Evolutionary conservation across 1,140 invertebrate genomes (phyloP), one percentile per base, ranked within the genome.

Genomic region (Ectropis grisescens): DNA sequence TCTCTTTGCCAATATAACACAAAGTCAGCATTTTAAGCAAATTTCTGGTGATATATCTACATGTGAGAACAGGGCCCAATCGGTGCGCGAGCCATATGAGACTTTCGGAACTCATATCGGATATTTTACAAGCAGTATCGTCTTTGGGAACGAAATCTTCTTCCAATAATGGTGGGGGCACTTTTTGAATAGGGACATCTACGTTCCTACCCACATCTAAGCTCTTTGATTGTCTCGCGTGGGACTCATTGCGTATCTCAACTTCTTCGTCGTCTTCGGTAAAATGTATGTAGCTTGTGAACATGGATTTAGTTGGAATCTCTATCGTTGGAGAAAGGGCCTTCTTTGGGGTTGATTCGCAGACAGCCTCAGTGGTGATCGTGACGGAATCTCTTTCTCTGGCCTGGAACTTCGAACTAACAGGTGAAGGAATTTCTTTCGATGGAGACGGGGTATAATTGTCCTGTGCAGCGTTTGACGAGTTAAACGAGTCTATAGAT

Each of bases 61-160:
- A 93, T 2, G 95, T 96, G 3, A 99, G 84, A 13, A 98, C 93
- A 0, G 97, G 97, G 0, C 97, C 97, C n/a, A 98, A 79, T 47
- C 95, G 87, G 81, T 97, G 93, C 1, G 94, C 90, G 11, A 98
- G 65, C 96, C 95, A 98, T 25, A 95, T 89, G 0, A 98, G 82
- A 60, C 93, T 96, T 60, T 97, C 95, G 0, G 89, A 88, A 55
- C 94, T 94, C 85, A 97, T 93, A 65, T 97, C 94, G 0, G 92
- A 93, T 43, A 97, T 93, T 71, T 90, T 90, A 26, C 83, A 85
- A 11, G 85, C 82, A 36, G 53, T 83, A 2, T 42, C 33, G 11
- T 46, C 43, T 16, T 47, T 56, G 31, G 58, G 36, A n/a, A 48
- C 40, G 4, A 25, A 19, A 11, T 69, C 57, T 19, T 55, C 53